Evolutionary conservation across 92 coral and sea anemone species (phyloP).

Genomic region (Paragorgia papillata): DNA sequence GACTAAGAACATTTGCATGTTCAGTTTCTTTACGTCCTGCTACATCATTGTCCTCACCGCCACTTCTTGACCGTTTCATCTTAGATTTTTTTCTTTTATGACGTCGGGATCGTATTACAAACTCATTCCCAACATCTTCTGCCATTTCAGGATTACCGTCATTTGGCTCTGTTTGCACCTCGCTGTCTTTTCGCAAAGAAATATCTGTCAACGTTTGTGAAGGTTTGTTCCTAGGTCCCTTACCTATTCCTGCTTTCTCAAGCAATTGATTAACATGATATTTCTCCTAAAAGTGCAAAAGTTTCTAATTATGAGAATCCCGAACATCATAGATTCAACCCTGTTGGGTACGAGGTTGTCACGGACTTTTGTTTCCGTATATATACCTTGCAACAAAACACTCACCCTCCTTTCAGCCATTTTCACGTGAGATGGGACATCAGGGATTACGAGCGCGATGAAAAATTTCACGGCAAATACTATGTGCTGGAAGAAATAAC

Average conservation of each 20-base stretch:
- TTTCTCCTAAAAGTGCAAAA: slow-evolving; percentile 62
- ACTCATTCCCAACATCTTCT: neutral
- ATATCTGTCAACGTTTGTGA: slow-evolving; percentile 19
- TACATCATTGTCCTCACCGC: neutral
- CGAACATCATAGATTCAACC: neutral
- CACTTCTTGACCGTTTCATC: neutral
- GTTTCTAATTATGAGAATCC: neutral
- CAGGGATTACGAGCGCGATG: slow-evolving; percentile 90
- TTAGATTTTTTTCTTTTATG: neutral
- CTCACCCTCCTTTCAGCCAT: slow-evolving; percentile 89
- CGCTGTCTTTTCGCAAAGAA: neutral
- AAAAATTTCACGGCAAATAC: slow-evolving; percentile 87
- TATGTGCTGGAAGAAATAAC: slow-evolving; percentile 68
- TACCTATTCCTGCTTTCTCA: slow-evolving; percentile 82
- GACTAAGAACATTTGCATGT: neutral
- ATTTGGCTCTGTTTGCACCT: slow-evolving; percentile 14
- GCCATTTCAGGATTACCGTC: neutral
- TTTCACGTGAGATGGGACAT: slow-evolving; percentile 78
- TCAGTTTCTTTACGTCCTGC: neutral
- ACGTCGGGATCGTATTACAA: neutral
- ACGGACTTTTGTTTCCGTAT: no score
- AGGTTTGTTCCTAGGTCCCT: slow-evolving; percentile 83
- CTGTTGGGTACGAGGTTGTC: no score
- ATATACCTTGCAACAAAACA: no score
- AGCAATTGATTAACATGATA: slow-evolving; percentile 77